These are phyloP conservation scores for Sclerodermus sp. DNA, from an alignment of 2,888 invertebrate species.

Conservation along the genomic window DNA sequence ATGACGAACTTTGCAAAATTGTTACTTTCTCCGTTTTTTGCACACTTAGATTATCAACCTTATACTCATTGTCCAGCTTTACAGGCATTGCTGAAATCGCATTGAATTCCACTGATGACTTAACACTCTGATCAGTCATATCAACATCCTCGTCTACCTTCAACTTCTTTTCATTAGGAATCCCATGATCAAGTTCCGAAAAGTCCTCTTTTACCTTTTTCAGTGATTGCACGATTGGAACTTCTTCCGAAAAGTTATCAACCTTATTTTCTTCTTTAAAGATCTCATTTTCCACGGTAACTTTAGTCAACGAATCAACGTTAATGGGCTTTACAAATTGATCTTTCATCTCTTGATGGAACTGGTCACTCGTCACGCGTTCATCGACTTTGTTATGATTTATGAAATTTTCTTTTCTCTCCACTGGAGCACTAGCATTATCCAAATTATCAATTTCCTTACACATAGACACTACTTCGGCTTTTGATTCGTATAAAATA, in stretches of 20 bases:
- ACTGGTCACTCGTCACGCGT: neutral
- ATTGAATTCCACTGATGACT: no score
- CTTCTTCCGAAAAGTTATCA: conserved; percentile 14
- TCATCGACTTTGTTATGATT: neutral
- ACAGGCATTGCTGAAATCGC: no score
- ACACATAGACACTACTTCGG: no score
- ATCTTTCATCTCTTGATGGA: neutral
- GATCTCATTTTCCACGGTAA: conserved; percentile 47
- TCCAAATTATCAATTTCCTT: conserved; percentile 47
- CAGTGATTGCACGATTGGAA: conserved; percentile 19
- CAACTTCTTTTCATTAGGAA: conserved; percentile 6
- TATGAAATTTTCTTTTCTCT: neutral
- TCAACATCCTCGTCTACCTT: no score
- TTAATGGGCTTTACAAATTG: neutral
- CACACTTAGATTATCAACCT: no score
- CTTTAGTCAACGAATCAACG: neutral
- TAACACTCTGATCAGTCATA: no score
- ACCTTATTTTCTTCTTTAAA: conserved; percentile 51
- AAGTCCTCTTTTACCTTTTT: conserved; percentile 28
- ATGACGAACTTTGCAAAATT: no score
- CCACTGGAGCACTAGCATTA: neutral
- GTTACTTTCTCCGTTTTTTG: no score
- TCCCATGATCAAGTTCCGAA: conserved; percentile 7
- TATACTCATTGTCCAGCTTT: no score
- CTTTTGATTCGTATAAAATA: no score